Evolutionary conservation across 2,888 invertebrate genomes (phyloP).

Genomic region (Dyspetes luteomarginatus): DNA sequence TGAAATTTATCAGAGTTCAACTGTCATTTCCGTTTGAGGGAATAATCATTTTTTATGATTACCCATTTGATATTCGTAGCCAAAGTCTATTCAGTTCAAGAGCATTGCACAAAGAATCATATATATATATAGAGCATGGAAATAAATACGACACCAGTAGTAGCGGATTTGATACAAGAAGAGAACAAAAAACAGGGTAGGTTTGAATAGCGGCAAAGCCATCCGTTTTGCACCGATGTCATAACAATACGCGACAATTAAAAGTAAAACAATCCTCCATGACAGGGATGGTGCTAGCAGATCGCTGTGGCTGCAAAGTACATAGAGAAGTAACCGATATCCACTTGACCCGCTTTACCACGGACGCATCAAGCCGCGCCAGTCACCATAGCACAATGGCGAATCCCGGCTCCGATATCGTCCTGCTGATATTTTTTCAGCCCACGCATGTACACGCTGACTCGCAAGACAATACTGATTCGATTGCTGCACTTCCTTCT

Average conservation of each 20-base stretch:
- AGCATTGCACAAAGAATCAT: slow-evolving; percentile 15
- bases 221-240: slow-evolving; percentile 68
- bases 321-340: slow-evolving; percentile 66
- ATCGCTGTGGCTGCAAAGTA: background rate
- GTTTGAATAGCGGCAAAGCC: slow-evolving; percentile 68
- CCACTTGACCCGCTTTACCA: slow-evolving; percentile 52
- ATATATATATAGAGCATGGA: background rate
- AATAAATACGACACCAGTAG: slow-evolving; percentile 73
- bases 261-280: slow-evolving; percentile 81
- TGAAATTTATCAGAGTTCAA: background rate
- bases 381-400: slow-evolving; percentile 31
- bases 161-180: slow-evolving; percentile 27
- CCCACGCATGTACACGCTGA: background rate
- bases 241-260: slow-evolving; percentile 72
- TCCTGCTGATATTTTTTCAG: slow-evolving; percentile 60
- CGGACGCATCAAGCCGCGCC: slow-evolving; percentile 43
- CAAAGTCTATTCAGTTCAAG: background rate
- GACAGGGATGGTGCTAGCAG: slow-evolving; percentile 71
- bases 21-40: background rate
- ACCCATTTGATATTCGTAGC: too few relatives aligned
- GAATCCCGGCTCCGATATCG: slow-evolving; percentile 73
- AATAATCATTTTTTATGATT: too few relatives aligned
- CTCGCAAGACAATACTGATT: slow-evolving; percentile 11
- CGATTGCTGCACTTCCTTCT: slow-evolving; percentile 50
- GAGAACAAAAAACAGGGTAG: slow-evolving; percentile 70